Conservation (phyloP, 2,113 vertebrate genomes). For the Lophius piscatorius region DNA sequence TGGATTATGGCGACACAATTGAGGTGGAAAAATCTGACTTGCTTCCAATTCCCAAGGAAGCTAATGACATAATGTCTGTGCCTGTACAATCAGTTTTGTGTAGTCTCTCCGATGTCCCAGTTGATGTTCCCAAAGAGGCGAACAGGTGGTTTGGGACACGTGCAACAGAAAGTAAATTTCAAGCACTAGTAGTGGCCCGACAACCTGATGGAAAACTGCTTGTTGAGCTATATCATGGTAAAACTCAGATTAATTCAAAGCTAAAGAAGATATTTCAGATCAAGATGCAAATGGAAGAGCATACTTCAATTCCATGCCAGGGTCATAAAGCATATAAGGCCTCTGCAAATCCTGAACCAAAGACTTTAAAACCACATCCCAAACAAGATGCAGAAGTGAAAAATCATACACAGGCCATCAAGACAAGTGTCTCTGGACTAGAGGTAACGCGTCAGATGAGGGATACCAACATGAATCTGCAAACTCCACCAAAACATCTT, state of each 20-base stretch:
- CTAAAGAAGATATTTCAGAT: conserved; percentile 81
- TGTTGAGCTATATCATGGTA: conserved; percentile 87
- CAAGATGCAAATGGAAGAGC: conserved; percentile 35
- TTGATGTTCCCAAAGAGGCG: conserved; percentile 74
- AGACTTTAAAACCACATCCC: background rate
- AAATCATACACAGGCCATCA: background rate
- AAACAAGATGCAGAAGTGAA: conserved; percentile 4
- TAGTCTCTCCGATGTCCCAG: conserved; percentile 83
- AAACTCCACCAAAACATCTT: conserved; percentile 4
- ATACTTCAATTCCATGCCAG: conserved; percentile 17
- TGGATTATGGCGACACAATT: conserved; percentile 91
- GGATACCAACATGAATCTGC: background rate
- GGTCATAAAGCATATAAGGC: conserved; percentile 19
- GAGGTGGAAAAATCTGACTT: conserved; percentile 77
- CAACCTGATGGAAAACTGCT: conserved; percentile 86
- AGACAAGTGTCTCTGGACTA: background rate
- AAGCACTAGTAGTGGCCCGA: conserved; percentile 85
- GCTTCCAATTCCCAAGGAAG: conserved; percentile 85
- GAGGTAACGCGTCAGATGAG: conserved; percentile 3
- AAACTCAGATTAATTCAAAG: conserved; percentile 83
- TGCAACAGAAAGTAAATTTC: conserved; percentile 78
- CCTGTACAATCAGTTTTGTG: conserved; percentile 92
- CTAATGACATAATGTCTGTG: conserved; percentile 84
- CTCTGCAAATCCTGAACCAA: background rate
- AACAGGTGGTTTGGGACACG: conserved; percentile 84